These are phyloP conservation scores for Actinia tenebrosa DNA, from an alignment of 64 coral and sea anemone genomes.

Conservation along the genomic window DNA sequence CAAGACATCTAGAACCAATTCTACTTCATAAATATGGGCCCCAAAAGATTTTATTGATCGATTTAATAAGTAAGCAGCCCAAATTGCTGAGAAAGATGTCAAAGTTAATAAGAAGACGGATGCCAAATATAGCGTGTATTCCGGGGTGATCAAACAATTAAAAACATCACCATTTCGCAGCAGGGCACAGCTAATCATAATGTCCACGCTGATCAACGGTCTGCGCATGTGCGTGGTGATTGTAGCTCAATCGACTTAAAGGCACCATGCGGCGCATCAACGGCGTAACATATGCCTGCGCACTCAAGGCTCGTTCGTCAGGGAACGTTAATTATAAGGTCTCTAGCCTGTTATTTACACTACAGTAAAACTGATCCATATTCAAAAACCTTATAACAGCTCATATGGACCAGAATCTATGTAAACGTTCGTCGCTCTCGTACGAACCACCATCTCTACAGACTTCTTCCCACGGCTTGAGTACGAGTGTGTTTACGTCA, in stretches of 20 bases:
- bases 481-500: slow-evolving; percentile 20
- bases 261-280: slow-evolving; percentile 87
- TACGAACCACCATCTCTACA: slow-evolving; percentile 57
- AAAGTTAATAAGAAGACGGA: slow-evolving; percentile 83
- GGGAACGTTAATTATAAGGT: slow-evolving; percentile 89
- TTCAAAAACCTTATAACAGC: slow-evolving; percentile 70
- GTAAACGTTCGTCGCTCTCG: slow-evolving; percentile 68
- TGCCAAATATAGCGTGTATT: slow-evolving; percentile 99
- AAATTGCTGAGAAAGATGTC: slow-evolving; percentile 13
- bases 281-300: slow-evolving; percentile 96
- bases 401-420: slow-evolving; percentile 78
- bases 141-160: slow-evolving; percentile 99
- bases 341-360: slow-evolving; percentile 86
- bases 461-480: slow-evolving; percentile 26
- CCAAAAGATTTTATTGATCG: background rate
- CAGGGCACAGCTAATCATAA: slow-evolving; percentile 91
- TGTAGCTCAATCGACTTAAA: slow-evolving; percentile 81
- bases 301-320: slow-evolving; percentile 90
- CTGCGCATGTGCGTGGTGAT: slow-evolving; percentile 81
- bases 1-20: background rate
- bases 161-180: slow-evolving; percentile 91
- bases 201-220: slow-evolving; percentile 75
- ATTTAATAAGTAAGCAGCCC: background rate
- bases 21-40: background rate
- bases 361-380: slow-evolving; percentile 79